Conservation (phyloP, 2,113 vertebrate genomes). For the Madoqua kirkii region DNA sequence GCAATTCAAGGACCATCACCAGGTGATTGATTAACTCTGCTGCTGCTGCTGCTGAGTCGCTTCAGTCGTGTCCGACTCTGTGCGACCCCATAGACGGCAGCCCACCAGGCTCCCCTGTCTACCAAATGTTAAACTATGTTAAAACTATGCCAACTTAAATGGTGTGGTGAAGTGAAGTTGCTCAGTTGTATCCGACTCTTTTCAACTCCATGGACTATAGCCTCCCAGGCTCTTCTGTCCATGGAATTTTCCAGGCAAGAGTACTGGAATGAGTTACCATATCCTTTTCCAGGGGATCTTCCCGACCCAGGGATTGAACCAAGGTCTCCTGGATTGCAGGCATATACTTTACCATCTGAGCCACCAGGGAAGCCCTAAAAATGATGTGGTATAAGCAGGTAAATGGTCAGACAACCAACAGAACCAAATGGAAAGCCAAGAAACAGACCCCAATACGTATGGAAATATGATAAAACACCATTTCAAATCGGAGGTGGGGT, state of each 20-base stretch:
- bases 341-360: background rate
- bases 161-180: background rate
- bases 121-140: background rate
- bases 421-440: background rate
- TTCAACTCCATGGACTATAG: background rate
- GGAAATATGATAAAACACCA: background rate
- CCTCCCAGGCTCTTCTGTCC: background rate
- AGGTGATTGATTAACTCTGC: background rate
- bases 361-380: background rate
- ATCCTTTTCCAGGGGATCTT: background rate
- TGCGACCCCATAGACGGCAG: too few species aligned
- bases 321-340: background rate
- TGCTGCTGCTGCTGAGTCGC: too few species aligned
- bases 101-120: background rate
- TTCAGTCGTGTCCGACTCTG: too few species aligned
- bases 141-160: constrained; percentile 4
- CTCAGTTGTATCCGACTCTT: background rate
- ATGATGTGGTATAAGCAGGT: background rate
- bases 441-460: background rate
- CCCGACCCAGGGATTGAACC: rapidly evolving
- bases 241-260: background rate
- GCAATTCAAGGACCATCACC: background rate
- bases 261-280: background rate
- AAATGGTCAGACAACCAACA: background rate
- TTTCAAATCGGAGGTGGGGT: background rate